These are phyloP conservation scores for Phymastichus coffea DNA, from an alignment of 1,140 invertebrate species.

Conservation along the genomic window DNA sequence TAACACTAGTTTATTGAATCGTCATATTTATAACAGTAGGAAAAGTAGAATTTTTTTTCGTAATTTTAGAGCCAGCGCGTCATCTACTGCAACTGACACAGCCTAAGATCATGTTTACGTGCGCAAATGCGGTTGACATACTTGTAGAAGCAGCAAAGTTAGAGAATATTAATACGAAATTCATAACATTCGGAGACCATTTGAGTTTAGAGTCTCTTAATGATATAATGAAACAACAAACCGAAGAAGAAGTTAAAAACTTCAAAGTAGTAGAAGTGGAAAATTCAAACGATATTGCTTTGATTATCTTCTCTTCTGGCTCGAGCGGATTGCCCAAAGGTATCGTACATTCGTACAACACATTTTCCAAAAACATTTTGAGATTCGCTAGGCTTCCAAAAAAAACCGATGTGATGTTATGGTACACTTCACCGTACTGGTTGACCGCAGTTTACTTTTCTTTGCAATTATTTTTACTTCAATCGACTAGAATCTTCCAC, in stretches of 20 bases:
- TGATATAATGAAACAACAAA: conserved; percentile 1
- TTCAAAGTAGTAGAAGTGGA: background rate
- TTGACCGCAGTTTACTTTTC: background rate
- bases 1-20: no score
- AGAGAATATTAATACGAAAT: conserved; percentile 3
- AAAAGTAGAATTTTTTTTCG: no score
- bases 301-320: conserved; percentile 16
- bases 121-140: background rate
- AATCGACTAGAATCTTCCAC: conserved; percentile 9
- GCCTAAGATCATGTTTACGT: conserved; percentile 17
- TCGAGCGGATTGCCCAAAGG: conserved; percentile 3
- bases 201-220: background rate
- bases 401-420: background rate
- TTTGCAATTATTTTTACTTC: background rate
- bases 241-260: background rate
- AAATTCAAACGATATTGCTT: background rate
- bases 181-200: conserved; percentile 1
- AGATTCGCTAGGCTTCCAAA: background rate
- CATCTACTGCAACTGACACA: conserved; percentile 1
- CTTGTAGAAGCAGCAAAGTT: conserved; percentile 4
- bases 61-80: background rate
- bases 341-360: conserved; percentile 11
- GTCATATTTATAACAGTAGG: no score
- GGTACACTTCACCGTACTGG: conserved; percentile 16
- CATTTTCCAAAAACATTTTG: conserved; percentile 1